Evolutionary conservation across 2,888 invertebrate species (phyloP), one percentile per base, ranked within the genome.

Genomic region (Perdita meconis): DNA sequence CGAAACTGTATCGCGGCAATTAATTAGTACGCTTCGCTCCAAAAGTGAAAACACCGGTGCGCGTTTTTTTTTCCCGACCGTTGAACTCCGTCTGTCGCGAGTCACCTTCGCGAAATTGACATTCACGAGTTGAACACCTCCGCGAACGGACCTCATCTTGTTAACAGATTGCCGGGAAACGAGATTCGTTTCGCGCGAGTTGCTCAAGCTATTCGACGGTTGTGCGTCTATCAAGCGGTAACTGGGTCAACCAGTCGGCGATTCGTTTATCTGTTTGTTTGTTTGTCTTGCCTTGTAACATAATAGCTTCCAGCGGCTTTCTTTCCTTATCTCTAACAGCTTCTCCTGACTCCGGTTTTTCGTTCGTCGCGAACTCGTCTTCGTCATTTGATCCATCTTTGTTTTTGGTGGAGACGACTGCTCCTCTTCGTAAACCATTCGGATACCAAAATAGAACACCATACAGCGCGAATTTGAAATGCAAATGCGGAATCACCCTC

Each of bases 201-300:
- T n/a, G 34, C 13, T 36, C 42, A 22, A 16, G 13, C 30, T 22
- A 5, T 10, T 60, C 50, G 56, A 47, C 56, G 36, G 64, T 51
- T 53, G 55, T 66, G 65, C 67, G 71, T 78, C 73, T 78, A 77
- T 60, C 63, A 56, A 71, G 34, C 51, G 12, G 47, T 74, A 87
- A 86, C 61, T 86, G 60, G 87, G 85, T 86, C 85, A 86, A 82
- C 81, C 75, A 85, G 81, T 74, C 80, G 83, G 61, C 80, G 82
- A 83, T 82, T 82, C 81, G 78, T 84, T 87, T 86, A 87, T 87
- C 87, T 81, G 73, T 78, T 83, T 85, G 71, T 82, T 84, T 76
- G 71, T 56, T n/a, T n/a, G n/a, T 65, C 60, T 42, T 61, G 63
- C 60, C 71, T n/a, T 78, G 72, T 26, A 42, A 19, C 10, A 56